Conservation (phyloP, 2,888 invertebrate species). For the Tillus elongatus region DNA sequence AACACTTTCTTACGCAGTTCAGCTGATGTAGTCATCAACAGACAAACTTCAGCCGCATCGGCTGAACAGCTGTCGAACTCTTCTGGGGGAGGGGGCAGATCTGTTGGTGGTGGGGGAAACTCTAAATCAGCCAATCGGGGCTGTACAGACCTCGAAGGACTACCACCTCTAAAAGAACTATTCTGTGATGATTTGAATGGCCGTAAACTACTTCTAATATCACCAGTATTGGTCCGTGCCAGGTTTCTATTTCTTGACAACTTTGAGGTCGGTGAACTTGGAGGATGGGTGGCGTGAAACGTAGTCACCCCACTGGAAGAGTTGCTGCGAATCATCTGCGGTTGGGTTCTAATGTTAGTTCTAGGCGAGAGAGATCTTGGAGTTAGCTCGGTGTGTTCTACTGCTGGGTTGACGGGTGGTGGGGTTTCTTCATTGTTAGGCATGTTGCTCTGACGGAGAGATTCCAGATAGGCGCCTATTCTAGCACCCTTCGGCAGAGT, state of each 20-base stretch:
- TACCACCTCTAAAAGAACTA: constrained; percentile 44
- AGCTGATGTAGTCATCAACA: constrained; percentile 32
- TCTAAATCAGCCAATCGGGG: constrained; percentile 74
- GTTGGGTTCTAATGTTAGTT: constrained; percentile 55
- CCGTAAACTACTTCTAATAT: constrained; percentile 38
- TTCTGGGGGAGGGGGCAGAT: constrained; percentile 70
- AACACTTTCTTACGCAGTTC: constrained; percentile 35
- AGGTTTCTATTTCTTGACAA: constrained; percentile 46
- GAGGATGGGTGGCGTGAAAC: constrained; percentile 46
- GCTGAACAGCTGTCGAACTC: constrained; percentile 43
- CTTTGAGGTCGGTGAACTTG: constrained; percentile 54
- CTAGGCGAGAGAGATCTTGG: constrained; percentile 56
- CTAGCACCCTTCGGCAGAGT: constrained; percentile 94
- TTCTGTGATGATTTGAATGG: constrained; percentile 40
- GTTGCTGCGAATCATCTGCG: constrained; percentile 84
- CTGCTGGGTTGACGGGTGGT: constrained; percentile 21
- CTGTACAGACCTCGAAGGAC: constrained; percentile 61
- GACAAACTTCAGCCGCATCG: constrained; percentile 30
- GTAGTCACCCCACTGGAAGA: constrained; percentile 75
- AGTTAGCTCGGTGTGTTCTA: constrained; percentile 30
- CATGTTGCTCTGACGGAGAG: constrained; percentile 71
- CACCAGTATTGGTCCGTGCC: constrained; percentile 38
- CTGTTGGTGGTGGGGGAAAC: constrained; percentile 78
- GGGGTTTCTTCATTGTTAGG: constrained; percentile 38
- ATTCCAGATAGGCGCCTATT: constrained; percentile 93